A percentile compares a stretch with the other conserved stretches of the same genome.
Conservation (phyloP, 2,888 invertebrate genomes). For the Macrophya alboannulata region DNA sequence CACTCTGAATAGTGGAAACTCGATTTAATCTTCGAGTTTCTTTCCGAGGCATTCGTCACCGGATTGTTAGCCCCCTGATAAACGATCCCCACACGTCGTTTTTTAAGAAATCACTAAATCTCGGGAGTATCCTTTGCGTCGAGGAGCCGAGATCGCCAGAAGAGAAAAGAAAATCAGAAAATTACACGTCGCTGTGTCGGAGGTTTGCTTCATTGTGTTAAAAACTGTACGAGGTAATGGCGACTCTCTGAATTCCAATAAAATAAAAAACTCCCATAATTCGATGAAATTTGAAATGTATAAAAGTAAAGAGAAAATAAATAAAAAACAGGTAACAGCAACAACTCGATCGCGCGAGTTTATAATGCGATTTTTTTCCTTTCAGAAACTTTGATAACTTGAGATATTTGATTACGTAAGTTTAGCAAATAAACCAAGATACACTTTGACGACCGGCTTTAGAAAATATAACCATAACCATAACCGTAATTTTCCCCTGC, state of each 20-base stretch:
- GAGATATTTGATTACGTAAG: neutral
- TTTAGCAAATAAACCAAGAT: neutral
- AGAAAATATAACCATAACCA: neutral
- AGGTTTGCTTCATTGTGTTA: neutral
- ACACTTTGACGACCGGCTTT: neutral
- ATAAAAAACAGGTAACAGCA: neutral
- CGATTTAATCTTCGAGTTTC: slow-evolving; percentile 3
- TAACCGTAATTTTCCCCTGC: neutral
- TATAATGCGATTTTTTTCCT: slow-evolving; percentile 9
- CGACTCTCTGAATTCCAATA: neutral
- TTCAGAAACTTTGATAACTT: slow-evolving; percentile 8
- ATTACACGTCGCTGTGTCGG: neutral
- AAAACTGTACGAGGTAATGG: neutral
- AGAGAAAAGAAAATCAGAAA: neutral
- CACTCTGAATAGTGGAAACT: neutral
- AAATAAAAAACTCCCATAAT: neutral
- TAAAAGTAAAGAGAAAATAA: neutral
- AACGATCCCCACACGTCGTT: slow-evolving; percentile 31
- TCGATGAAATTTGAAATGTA: neutral
- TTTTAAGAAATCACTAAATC: slow-evolving; percentile 6
- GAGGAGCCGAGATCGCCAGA: too few species aligned
- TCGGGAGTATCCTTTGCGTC: neutral
- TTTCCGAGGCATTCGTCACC: neutral
- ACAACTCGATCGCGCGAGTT: slow-evolving; percentile 5
- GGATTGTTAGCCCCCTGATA: slow-evolving; percentile 22